Evolutionary conservation across 2,797 vertebrate genomes (phyloP).

Genomic region (Siniperca obscura): DNA sequence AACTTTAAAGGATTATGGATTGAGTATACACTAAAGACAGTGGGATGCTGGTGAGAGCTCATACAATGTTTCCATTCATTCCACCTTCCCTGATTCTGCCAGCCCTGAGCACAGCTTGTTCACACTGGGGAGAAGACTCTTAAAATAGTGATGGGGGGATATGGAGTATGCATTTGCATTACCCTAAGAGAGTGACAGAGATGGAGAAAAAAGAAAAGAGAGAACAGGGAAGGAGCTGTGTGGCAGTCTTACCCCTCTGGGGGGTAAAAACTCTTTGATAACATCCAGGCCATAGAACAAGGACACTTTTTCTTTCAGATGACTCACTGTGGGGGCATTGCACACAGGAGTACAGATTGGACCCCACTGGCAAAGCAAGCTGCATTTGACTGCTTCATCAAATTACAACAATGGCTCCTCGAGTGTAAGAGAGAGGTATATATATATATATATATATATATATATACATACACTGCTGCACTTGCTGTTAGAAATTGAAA

Average conservation of each 20-base stretch:
- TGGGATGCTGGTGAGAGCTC: conserved; percentile 41
- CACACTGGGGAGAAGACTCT: conserved; percentile 69
- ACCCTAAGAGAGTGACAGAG: conserved; percentile 67
- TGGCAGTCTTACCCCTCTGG: conserved; percentile 68
- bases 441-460: neutral
- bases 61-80: conserved; percentile 68
- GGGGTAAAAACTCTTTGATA: conserved; percentile 72
- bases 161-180: conserved; percentile 71
- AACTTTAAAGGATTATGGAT: conserved; percentile 60
- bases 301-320: conserved; percentile 77
- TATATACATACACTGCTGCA: neutral
- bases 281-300: conserved; percentile 75
- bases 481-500: neutral
- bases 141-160: conserved; percentile 74
- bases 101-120: conserved; percentile 61
- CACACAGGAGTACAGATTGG: conserved; percentile 57
- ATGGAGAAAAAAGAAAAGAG: conserved; percentile 71
- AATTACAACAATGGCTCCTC: conserved; percentile 63
- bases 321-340: conserved; percentile 61
- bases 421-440: conserved; percentile 1
- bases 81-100: conserved; percentile 68
- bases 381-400: conserved; percentile 74
- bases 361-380: conserved; percentile 60
- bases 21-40: conserved; percentile 46
- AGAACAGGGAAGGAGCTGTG: conserved; percentile 55